Evolutionary conservation across 2,797 vertebrate species (phyloP), one percentile per base, ranked within the genome.

Genomic region (Phrynocephalus vlangalii): DNA sequence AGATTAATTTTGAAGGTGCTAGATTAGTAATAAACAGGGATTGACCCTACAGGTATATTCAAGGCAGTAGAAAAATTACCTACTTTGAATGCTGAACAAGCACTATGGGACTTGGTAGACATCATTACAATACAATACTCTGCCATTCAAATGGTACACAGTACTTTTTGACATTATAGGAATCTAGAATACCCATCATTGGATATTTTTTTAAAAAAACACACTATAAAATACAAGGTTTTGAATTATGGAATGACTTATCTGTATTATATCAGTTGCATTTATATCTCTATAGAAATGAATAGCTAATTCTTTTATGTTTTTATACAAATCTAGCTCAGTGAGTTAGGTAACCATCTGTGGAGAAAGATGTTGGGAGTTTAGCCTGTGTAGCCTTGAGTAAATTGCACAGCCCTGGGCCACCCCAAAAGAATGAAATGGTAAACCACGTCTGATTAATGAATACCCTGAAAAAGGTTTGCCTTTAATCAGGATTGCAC

Each of bases 271-370:
- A 60, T 73, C 30, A 28, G 50, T 15, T 56, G 15, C 8, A 63
- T 75, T 77, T 33, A 71, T 28, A 72, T 79, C 44, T 80, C 24
- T 44, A 18, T 63, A 85, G 73, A 73, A 68, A 11, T 90, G 73
- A 8, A 72, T 33, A 52, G 60, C 83, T 88, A 56, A 85, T 86
- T 88, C 78, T 20, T 88, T 56, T 80, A 11, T 2, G 79, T 82
- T 78, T 52, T 73, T 24, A 70, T 81, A 73, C 77, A 70, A 52
- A 70, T 83, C 73, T 63, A 63, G 60, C 60, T 63, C 60, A 63
- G 60, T 63, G 60, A 63, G 60, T 63, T 63, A 63, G 60, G 18
- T 63, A 63, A 22, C 18, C 20, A 15, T 63, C 60, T 63, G 60
- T 18, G 20, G 60, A 63, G 60, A 15, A 15, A 63, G 16, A 63